These are phyloP conservation scores for Drosophila paramelanica DNA, from an alignment of 2,888 invertebrate species.

Conservation along the genomic window DNA sequence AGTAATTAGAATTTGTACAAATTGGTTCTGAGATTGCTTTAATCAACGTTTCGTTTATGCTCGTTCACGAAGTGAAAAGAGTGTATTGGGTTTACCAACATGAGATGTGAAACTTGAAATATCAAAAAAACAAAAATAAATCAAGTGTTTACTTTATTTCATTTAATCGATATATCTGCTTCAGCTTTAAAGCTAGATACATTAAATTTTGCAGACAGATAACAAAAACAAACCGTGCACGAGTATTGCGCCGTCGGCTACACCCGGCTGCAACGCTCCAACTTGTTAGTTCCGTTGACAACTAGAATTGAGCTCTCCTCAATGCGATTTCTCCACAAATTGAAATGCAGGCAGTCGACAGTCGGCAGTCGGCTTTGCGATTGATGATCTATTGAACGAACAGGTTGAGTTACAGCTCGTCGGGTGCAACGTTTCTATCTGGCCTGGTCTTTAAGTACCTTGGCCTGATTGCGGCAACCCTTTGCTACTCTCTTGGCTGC, in stretches of 20 bases:
- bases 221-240: no score
- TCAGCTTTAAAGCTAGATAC: no score
- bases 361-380: constrained; percentile 5
- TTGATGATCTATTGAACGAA: constrained; percentile 37
- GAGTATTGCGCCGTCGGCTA: no score
- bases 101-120: no score
- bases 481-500: constrained; percentile 6
- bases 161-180: no score
- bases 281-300: constrained; percentile 1
- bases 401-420: constrained; percentile 23
- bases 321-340: constrained; percentile 19
- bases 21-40: neutral
- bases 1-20: no score
- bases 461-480: constrained; percentile 36
- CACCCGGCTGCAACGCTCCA: no score
- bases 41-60: neutral
- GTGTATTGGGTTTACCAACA: no score
- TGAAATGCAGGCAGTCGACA: constrained; percentile 2
- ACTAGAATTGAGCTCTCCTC: constrained; percentile 2
- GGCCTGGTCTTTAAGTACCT: constrained; percentile 42
- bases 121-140: no score
- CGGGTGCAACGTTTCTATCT: constrained; percentile 7
- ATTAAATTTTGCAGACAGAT: no score
- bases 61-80: no score
- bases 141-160: no score